Base-by-base conservation (phyloP, 2,113 vertebrate genomes). In the Sinosuthora webbiana region DNA sequence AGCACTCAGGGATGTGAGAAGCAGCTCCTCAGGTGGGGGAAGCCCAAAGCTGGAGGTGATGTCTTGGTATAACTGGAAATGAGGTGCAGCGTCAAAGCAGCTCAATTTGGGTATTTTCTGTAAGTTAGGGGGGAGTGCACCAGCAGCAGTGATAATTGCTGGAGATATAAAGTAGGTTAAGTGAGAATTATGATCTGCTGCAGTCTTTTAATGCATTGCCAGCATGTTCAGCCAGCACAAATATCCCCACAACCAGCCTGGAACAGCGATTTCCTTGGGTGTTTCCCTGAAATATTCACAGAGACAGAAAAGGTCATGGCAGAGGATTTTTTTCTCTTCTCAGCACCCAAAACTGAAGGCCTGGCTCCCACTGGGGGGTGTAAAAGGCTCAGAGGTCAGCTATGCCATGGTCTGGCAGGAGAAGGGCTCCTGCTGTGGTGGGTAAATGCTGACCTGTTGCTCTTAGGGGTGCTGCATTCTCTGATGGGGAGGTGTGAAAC, bases 21-120 rank as follows among this genome's bases (percentile, higher is more conserved):
- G 30, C 28, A 20, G 2, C 7, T 86, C 37, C 44, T 64, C 8
- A 8, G 44, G 28, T 52, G 13, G 39, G 52, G 63, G 45, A 88
- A 70, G 35, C 17, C 30, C 17, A 0, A 0, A 0, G 1, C 8
- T 55, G 44, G 35, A 62, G 42, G 14, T 71, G 42, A 2, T 1
- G 2, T 23, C 60, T 71, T 23, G 52, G 45, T 10, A 5, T n/a
- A 35, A 45, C 31, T 35, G 49, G 33, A 81, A 60, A 35, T 9
- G 39, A 68, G 44, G 6, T 11, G 52, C 30, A 35, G 49, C 63
- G 50, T 15, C 59, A 25, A 77, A 88, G 30, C 24, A 15, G 16
- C 24, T 30, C 60, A 60, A n/a, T 45, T 67, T 2, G 2, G 17
- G 53, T 79, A 4, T 64, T 92, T 90, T 53, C 55, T 69, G 1